Base-by-base conservation (phyloP, 1,140 invertebrate genomes). In the Trialeurodes vaporariorum region DNA sequence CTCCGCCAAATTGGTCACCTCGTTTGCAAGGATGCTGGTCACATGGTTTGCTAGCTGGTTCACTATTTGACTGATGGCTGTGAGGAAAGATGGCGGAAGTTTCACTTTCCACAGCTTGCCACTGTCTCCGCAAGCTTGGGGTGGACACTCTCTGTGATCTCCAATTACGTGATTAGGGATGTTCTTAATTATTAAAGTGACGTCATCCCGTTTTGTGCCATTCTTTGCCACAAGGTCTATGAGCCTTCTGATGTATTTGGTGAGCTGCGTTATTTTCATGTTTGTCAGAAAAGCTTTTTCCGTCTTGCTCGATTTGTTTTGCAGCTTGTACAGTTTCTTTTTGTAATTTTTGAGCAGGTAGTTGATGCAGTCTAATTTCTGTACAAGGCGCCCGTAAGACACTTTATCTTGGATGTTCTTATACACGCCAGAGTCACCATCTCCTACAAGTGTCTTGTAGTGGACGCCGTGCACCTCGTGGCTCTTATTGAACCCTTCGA, bases 401-500 rank as follows among this genome's bases (percentile, higher is more conserved):
- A 49, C 34, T 9, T 17, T 5, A 5, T 49, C 34, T 9, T 9
- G 34, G 5, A 49, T 17, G 17, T 17, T 17, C 34, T 49, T 49
- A 17, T 49, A 17, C 34, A 49, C 34, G 17, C 34, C 17, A 9
- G 34, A 49, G 34, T 49, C 34, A 27, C 26, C 2, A 23, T 64
- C 34, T 5, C 1, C 26, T 5, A 12, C 22, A 12, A 66, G 9
- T 22, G 59, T 23, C 34, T 61, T 27, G 23, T 25, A 17, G 5
- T n/a, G 13, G 17, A 67, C 26, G 9, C 26, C 26, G 63, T 75
- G 71, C 69, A 67, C 71, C 66, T 70, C 62, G 1, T 71, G 49
- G 25, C 70, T 71, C 27, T 70, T 70, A 22, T 66, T 26, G 63
- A 77, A 77, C 13, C 74, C 71, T 65, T 75, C 71, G 0, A 71